Percentiles rank a stretch among this genome's conserved stretches.
These are phyloP conservation scores for Poecile atricapillus DNA, from an alignment of 2,113 vertebrate species.

Conservation along the genomic window DNA sequence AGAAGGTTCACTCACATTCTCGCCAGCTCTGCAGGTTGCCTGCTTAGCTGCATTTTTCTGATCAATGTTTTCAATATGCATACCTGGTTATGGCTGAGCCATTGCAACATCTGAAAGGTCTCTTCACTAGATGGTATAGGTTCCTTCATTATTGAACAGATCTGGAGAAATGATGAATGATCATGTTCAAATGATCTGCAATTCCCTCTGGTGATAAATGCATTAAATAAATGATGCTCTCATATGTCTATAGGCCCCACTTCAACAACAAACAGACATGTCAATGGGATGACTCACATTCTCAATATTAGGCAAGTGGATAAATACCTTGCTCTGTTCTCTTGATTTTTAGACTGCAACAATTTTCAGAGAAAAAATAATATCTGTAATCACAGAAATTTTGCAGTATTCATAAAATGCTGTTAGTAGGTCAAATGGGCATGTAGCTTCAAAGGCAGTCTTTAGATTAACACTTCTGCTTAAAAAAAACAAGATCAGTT, in stretches of 20 bases:
- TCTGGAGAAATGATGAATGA: neutral
- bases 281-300: neutral
- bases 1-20: neutral
- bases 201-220: neutral
- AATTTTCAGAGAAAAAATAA: neutral
- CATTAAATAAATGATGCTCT: neutral
- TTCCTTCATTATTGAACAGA: neutral
- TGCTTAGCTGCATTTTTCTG: neutral
- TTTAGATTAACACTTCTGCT: neutral
- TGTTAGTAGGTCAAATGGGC: neutral
- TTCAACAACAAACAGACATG: neutral
- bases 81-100: neutral
- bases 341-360: neutral
- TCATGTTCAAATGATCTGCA: neutral
- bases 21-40: neutral
- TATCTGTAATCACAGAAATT: neutral
- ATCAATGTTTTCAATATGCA: neutral
- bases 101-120: neutral
- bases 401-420: neutral
- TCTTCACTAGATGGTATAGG: neutral
- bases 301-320: neutral
- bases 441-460: neutral
- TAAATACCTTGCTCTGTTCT: neutral
- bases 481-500: neutral
- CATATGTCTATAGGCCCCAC: constrained; percentile 2